Conservation (phyloP, 2,113 vertebrate species). For the Clupea harengus region DNA sequence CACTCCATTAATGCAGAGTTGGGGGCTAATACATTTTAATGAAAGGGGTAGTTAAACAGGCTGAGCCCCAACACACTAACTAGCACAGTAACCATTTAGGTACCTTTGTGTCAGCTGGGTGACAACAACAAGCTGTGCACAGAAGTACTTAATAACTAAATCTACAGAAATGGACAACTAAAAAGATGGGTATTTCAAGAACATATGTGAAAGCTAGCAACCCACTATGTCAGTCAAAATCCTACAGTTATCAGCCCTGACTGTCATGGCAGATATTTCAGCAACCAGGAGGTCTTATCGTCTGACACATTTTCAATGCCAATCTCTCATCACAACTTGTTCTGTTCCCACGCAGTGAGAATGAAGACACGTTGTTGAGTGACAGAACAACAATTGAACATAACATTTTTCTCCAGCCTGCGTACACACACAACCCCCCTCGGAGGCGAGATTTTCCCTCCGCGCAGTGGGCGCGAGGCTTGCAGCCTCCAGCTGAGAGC, state of each 20-base stretch:
- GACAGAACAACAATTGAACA: constrained; percentile 59
- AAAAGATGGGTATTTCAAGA: not conserved
- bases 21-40: constrained; percentile 21
- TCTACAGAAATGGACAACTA: no score
- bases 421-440: constrained; percentile 20
- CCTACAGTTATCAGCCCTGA: not conserved
- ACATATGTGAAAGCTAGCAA: not conserved
- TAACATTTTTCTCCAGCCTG: constrained; percentile 47
- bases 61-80: not conserved
- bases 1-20: constrained; percentile 4
- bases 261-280: no score
- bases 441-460: constrained; percentile 47
- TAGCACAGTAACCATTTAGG: not conserved
- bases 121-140: not conserved
- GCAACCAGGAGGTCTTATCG: no score
- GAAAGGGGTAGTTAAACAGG: constrained; percentile 1
- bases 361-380: constrained; percentile 29
- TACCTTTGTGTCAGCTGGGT: not conserved
- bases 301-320: not conserved
- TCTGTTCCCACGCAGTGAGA: not conserved
- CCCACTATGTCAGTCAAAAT: no score
- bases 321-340: not conserved
- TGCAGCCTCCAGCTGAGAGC: not conserved
- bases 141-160: no score
- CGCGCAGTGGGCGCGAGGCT: not conserved